Conservation (phyloP, 2,888 invertebrate genomes). For the Cheilosia vernalis region DNA sequence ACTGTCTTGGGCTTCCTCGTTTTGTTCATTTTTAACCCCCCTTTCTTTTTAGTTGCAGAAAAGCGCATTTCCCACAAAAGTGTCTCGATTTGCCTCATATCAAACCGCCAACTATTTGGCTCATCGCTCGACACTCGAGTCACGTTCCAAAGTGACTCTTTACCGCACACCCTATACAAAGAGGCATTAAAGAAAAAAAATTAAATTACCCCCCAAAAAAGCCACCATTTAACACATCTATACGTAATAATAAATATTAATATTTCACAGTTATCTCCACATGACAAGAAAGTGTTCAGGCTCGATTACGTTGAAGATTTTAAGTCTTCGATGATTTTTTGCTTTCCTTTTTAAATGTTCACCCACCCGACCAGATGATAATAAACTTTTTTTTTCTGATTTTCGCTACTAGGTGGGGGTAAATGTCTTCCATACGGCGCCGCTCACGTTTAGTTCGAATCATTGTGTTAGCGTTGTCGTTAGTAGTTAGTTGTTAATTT, state of each 20-base stretch:
- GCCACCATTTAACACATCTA: conserved; percentile 12
- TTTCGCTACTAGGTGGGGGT: conserved; percentile 42
- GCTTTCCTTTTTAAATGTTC: conserved; percentile 6
- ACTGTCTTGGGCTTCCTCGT: too few relatives aligned
- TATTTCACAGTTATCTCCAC: conserved; percentile 56
- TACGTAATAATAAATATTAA: conserved; percentile 46
- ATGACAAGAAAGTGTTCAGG: conserved; percentile 29
- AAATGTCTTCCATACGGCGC: conserved; percentile 37
- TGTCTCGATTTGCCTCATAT: too few relatives aligned
- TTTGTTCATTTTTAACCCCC: too few relatives aligned
- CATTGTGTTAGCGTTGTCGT: conserved; percentile 52
- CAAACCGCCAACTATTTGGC: too few relatives aligned
- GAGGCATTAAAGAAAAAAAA: not conserved
- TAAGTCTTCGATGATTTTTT: conserved; percentile 18
- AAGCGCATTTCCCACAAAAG: too few relatives aligned
- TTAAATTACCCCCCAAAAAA: not conserved
- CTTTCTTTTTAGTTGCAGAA: too few relatives aligned
- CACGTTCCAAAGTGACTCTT: not conserved
- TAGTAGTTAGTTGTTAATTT: conserved; percentile 46
- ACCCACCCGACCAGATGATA: conserved; percentile 49
- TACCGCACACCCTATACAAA: not conserved
- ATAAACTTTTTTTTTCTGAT: conserved; percentile 25
- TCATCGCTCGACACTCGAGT: not conserved
- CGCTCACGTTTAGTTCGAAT: conserved; percentile 57
- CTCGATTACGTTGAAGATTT: conserved; percentile 46